These are phyloP conservation scores for Clusia tigrina DNA, from an alignment of 2,888 invertebrate genomes.

Conservation along the genomic window DNA sequence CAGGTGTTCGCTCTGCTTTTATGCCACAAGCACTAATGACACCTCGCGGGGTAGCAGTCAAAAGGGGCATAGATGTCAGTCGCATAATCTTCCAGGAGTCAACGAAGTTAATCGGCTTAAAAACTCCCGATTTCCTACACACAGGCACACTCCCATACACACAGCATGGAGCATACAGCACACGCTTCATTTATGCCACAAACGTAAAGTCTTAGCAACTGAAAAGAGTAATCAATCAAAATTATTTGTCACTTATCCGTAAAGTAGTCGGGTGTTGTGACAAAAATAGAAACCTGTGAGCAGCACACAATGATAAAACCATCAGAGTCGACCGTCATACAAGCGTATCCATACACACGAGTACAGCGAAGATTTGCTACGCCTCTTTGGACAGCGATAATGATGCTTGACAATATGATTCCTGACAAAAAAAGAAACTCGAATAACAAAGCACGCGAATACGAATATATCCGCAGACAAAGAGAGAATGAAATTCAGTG, in stretches of 20 bases:
- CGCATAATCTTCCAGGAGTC: slow-evolving; percentile 19
- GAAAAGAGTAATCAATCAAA: slow-evolving; percentile 55
- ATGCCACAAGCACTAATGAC: neutral
- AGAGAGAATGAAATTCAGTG: slow-evolving; percentile 3
- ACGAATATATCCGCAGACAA: too few species aligned
- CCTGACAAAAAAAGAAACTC: too few species aligned
- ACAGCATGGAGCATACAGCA: neutral
- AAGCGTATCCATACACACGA: neutral
- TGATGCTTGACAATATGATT: slow-evolving; percentile 28
- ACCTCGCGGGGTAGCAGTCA: neutral
- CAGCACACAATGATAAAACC: neutral
- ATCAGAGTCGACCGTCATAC: neutral
- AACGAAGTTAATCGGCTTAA: slow-evolving; percentile 34
- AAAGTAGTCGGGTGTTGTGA: slow-evolving; percentile 48
- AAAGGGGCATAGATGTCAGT: slow-evolving; percentile 13
- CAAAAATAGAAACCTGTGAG: slow-evolving; percentile 34
- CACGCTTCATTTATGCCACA: slow-evolving; percentile 13
- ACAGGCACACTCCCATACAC: neutral
- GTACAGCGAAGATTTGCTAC: slow-evolving; percentile 23
- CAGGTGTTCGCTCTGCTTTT: too few species aligned
- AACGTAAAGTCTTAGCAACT: slow-evolving; percentile 24
- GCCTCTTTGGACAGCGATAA: slow-evolving; percentile 15
- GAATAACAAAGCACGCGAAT: too few species aligned
- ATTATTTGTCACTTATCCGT: slow-evolving; percentile 57
- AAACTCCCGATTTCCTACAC: slow-evolving; percentile 29